Base-by-base conservation (phyloP, 2,797 vertebrate genomes). In the Miichthys miiuy region DNA sequence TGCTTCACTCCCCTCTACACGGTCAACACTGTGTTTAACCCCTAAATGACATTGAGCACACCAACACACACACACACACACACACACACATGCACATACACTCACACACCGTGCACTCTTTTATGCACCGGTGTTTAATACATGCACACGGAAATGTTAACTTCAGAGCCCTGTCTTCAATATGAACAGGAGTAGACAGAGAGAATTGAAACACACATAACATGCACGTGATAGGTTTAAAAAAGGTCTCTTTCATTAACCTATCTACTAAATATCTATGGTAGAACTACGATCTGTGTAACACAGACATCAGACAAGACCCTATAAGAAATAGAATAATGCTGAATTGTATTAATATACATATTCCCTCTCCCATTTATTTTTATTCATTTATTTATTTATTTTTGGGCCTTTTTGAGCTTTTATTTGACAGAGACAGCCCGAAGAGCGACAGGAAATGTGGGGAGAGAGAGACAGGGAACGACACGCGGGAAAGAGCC, bases 41-140 rank as follows among this genome's bases (percentile, higher is more conserved):
- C 79, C 91, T 64, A 83, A 56, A 72, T 90, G 90, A 91, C 92
- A 91, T 89, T 93, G 83, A 83, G 70, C 64, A 50, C 54, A 67
- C 63, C 25, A 20, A 58, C 57, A 70, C 58, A 68, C 70, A 70
- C 63, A 71, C 63, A 72, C 47, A 60, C 71, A 47, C 23, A 50
- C 46, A 21, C 56, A 20, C 13, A 20, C 34, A 65, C 68, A 21
- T 3, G 3, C 25, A 25, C 25, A 25, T 3, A 25, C 25, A 25
- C 25, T 2, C 25, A 25, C 56, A 66, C 56, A 63, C 5, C 5
- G 30, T 30, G 30, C 30, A 9, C 34, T 9, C 34, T 38, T 38
- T 9, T 38, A 38, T 38, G 34, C 34, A 38, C 8, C 34, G 9
- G 34, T 38, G 34, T 38, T 38, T 38, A 38, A 38, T 9, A 38